A percentile compares a stretch with the other conserved stretches of the same genome.
These are phyloP conservation scores for Chondrosia reniformis DNA, from an alignment of 37 sponge, comb jelly and placozoan genomes.

Conservation along the genomic window DNA sequence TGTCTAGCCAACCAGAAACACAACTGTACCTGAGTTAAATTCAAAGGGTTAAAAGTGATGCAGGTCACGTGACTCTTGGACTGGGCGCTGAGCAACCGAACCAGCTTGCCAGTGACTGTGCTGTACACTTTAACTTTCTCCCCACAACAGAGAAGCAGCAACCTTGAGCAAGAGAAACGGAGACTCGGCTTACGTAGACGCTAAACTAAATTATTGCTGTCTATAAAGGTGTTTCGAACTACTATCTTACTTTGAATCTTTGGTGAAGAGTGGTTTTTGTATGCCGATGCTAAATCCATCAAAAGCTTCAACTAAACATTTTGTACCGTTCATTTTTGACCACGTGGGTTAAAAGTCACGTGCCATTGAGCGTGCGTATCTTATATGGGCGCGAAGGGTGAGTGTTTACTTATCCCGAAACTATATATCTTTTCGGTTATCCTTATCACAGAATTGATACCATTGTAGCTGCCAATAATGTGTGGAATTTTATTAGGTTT, in stretches of 20 bases:
- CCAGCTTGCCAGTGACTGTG: slow-evolving; percentile 25
- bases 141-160: slow-evolving; percentile 48
- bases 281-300: background rate
- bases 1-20: too few relatives aligned
- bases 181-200: background rate
- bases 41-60: slow-evolving; percentile 29
- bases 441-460: too few relatives aligned
- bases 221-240: background rate
- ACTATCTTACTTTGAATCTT: slow-evolving; percentile 52
- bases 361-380: slow-evolving; percentile 22
- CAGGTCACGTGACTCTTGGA: slow-evolving; percentile 45
- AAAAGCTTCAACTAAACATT: slow-evolving; percentile 2
- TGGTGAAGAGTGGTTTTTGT: slow-evolving; percentile 36
- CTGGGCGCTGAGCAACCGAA: slow-evolving; percentile 36
- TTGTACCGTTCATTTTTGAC: background rate
- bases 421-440: too few relatives aligned
- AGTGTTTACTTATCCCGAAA: too few relatives aligned
- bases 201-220: background rate
- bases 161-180: slow-evolving; percentile 21
- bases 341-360: slow-evolving; percentile 13
- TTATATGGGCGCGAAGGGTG: too few relatives aligned
- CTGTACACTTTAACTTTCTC: slow-evolving; percentile 47
- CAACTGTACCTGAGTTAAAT: slow-evolving; percentile 49
- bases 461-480: too few relatives aligned
- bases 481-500: too few relatives aligned